Conservation (phyloP, 2,888 invertebrate species). For the Apotomis capreana region DNA sequence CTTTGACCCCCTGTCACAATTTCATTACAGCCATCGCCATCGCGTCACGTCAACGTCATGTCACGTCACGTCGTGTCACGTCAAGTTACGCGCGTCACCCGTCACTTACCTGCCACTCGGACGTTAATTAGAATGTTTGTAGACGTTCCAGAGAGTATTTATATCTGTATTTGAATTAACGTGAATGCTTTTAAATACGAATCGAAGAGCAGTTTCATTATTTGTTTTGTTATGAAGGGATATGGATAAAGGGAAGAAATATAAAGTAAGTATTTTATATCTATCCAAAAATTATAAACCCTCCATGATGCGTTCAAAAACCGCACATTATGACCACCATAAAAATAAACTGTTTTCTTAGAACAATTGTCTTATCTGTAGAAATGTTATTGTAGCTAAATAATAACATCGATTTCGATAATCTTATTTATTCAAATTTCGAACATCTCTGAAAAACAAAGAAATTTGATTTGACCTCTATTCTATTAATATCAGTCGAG, state of each 20-base stretch:
- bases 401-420: too few relatives aligned
- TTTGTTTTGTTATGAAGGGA: not conserved
- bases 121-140: slow-evolving; percentile 75
- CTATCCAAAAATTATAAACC: too few relatives aligned
- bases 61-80: slow-evolving; percentile 53
- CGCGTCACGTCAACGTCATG: slow-evolving; percentile 56
- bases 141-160: slow-evolving; percentile 28
- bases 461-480: too few relatives aligned
- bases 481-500: too few relatives aligned
- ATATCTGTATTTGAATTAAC: slow-evolving; percentile 21
- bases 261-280: too few relatives aligned
- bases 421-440: too few relatives aligned
- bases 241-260: not conserved
- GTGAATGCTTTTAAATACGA: not conserved
- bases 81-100: slow-evolving; percentile 53
- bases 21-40: slow-evolving; percentile 69
- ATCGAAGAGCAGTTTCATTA: not conserved
- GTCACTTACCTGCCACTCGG: slow-evolving; percentile 71
- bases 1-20: slow-evolving; percentile 68
- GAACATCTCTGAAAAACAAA: too few relatives aligned
- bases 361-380: too few relatives aligned
- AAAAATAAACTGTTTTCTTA: too few relatives aligned
- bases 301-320: too few relatives aligned
- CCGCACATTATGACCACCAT: too few relatives aligned
- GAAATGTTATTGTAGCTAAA: too few relatives aligned